phyloP scores from a whole-genome alignment of 2,113 vertebrate species.

The Pycnonotus jocosus region DNA sequence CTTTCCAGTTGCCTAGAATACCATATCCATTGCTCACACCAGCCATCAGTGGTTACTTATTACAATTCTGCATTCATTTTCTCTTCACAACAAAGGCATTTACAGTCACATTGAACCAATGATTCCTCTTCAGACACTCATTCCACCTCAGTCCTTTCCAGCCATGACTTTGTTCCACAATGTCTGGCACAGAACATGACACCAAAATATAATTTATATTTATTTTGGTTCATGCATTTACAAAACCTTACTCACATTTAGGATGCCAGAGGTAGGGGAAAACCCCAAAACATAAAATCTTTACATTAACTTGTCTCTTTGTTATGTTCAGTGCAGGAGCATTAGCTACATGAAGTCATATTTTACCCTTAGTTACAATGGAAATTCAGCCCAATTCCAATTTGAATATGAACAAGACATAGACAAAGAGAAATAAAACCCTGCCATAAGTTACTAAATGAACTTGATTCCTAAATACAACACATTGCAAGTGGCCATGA shows the following conservation, averaged over 20 bases:
- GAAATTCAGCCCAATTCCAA: background rate
- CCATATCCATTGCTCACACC: background rate
- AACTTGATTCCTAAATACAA: constrained; percentile 4
- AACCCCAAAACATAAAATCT: background rate
- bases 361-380: background rate
- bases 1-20: background rate
- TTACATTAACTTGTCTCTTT: background rate
- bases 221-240: background rate
- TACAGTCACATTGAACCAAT: background rate
- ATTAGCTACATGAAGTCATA: background rate
- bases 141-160: background rate
- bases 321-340: background rate
- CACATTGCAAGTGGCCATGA: background rate
- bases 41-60: background rate
- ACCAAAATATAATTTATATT: background rate
- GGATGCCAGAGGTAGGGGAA: background rate
- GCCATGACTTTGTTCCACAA: background rate
- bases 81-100: constrained; percentile 1
- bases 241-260: background rate
- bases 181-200: background rate
- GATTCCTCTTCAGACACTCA: background rate
- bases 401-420: background rate
- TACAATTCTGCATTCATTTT: background rate
- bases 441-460: background rate
- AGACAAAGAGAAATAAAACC: background rate